A percentile compares a stretch with the other conserved stretches of the same genome.
phyloP scores from a whole-genome alignment of 92 coral and sea anemone genomes.

The Zoanthus solanderi region DNA sequence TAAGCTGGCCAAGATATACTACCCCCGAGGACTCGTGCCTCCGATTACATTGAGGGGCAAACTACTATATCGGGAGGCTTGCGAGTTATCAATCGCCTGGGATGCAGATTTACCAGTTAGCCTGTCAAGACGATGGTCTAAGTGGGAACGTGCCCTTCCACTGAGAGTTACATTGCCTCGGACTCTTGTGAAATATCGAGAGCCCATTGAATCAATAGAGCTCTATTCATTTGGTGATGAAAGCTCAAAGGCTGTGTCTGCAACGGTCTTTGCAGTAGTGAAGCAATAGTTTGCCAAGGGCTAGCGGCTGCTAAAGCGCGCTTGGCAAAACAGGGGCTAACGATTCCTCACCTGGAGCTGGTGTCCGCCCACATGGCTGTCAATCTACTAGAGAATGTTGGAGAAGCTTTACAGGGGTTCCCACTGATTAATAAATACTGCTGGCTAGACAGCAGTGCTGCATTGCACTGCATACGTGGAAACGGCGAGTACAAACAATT shows the following conservation, averaged over 20 bases:
- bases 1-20: slow-evolving; percentile 42
- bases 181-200: slow-evolving; percentile 22
- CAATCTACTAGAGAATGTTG: slow-evolving; percentile 46
- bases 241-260: not conserved
- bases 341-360: slow-evolving; percentile 47
- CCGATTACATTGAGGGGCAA: slow-evolving; percentile 44
- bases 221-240: slow-evolving; percentile 43
- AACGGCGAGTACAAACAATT: slow-evolving; percentile 59
- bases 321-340: slow-evolving; percentile 48
- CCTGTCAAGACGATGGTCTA: slow-evolving; percentile 28
- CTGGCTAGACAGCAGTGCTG: slow-evolving; percentile 57
- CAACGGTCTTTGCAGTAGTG: slow-evolving; percentile 16
- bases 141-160: slow-evolving; percentile 39
- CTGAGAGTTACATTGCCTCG: slow-evolving; percentile 21
- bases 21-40: slow-evolving; percentile 47
- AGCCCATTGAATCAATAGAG: slow-evolving; percentile 25
- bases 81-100: slow-evolving; percentile 17
- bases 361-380: slow-evolving; percentile 54
- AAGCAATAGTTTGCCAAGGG: slow-evolving; percentile 35
- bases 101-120: slow-evolving; percentile 12
- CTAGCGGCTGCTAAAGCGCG: slow-evolving; percentile 50
- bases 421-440: slow-evolving; percentile 47
- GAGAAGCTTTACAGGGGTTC: slow-evolving; percentile 40
- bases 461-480: slow-evolving; percentile 60
- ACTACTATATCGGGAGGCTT: slow-evolving; percentile 51